phyloP scores from a whole-genome alignment of 2,113 vertebrate genomes.

The Gopherus flavomarginatus region DNA sequence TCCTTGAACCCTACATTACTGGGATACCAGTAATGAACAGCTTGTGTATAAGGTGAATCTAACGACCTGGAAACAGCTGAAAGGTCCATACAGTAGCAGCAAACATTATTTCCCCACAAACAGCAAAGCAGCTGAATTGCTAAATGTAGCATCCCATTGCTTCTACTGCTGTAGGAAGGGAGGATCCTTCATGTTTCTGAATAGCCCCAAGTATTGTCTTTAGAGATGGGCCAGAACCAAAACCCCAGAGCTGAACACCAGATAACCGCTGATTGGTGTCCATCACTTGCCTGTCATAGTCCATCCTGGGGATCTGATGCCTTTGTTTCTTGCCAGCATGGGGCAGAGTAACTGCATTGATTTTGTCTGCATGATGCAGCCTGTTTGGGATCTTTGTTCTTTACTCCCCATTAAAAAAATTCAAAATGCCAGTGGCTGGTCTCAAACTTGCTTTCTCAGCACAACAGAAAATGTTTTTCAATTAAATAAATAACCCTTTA shows the following conservation, averaged over 20 bases:
- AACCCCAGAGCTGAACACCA: background rate
- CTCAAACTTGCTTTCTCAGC: background rate
- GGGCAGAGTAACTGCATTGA: background rate
- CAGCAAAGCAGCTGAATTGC: background rate
- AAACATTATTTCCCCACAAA: background rate
- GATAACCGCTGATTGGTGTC: background rate
- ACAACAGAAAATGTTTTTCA: background rate
- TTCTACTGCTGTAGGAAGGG: background rate
- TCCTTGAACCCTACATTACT: background rate
- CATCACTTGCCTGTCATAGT: background rate
- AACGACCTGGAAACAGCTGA: background rate
- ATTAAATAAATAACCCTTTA: background rate
- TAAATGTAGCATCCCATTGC: background rate
- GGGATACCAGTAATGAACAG: background rate
- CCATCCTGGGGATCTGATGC: background rate
- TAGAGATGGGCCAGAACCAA: background rate
- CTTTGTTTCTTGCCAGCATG: background rate
- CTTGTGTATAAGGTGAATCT: background rate
- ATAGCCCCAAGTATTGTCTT: background rate
- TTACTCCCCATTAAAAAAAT: background rate
- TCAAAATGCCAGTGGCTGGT: constrained; percentile 6
- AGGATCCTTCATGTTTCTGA: background rate
- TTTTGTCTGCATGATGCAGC: background rate
- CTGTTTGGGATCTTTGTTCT: constrained; percentile 16
- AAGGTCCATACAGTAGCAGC: background rate